phyloP scores from a whole-genome alignment of 2,888 invertebrate species.

The Lydus trimaculatus region DNA sequence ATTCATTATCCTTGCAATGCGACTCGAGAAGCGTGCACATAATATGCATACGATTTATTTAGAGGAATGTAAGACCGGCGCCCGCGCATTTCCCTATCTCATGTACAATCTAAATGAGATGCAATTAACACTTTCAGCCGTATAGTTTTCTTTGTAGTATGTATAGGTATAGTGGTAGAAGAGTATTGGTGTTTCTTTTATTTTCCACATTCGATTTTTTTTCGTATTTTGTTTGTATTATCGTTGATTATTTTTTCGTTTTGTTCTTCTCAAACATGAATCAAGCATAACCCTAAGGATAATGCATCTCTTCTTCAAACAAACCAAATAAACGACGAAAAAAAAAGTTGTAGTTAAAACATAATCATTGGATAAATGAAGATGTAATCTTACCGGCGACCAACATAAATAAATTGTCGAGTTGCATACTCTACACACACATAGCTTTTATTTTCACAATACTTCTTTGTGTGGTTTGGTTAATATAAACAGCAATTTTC shows the following conservation, averaged over 20 bases:
- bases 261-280: neutral
- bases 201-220: neutral
- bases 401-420: slow-evolving; percentile 6
- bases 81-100: slow-evolving; percentile 49
- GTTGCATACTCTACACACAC: neutral
- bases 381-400: slow-evolving; percentile 1
- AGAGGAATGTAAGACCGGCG: slow-evolving; percentile 47
- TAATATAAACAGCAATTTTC: slow-evolving; percentile 9
- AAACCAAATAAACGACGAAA: neutral
- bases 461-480: slow-evolving; percentile 2
- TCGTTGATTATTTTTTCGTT: neutral
- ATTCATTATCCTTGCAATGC: slow-evolving; percentile 8
- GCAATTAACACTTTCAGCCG: slow-evolving; percentile 53
- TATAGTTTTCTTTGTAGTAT: slow-evolving; percentile 34
- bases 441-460: slow-evolving; percentile 9
- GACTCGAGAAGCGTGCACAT: slow-evolving; percentile 40
- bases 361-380: slow-evolving; percentile 7
- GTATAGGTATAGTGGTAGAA: too few species aligned
- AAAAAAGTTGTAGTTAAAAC: neutral
- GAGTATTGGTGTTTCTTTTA: neutral
- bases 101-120: slow-evolving; percentile 53
- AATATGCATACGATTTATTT: slow-evolving; percentile 50
- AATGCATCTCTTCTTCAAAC: neutral
- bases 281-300: neutral
- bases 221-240: neutral